Evolutionary conservation across 2,888 invertebrate genomes (phyloP).

Genomic region (Choreutis nemorana): DNA sequence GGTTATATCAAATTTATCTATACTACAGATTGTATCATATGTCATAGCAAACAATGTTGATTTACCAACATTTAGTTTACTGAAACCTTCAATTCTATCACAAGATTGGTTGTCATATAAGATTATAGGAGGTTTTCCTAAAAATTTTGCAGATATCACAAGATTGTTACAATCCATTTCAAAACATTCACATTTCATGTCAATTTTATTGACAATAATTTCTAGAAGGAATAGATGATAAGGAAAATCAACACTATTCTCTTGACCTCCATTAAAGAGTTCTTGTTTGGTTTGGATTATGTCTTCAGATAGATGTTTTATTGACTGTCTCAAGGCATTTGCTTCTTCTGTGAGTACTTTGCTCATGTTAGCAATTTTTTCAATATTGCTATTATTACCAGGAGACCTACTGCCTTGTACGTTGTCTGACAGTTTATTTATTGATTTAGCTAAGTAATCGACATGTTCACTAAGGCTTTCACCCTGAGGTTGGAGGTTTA

Average conservation of each 20-base stretch:
- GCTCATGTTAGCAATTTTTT: constrained; percentile 48
- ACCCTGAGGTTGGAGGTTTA: constrained; percentile 24
- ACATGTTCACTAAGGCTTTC: constrained; percentile 25
- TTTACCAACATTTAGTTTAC: constrained; percentile 46
- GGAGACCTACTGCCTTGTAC: constrained; percentile 19
- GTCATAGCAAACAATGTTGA: constrained; percentile 57
- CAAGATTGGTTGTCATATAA: constrained; percentile 46
- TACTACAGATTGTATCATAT: constrained; percentile 50
- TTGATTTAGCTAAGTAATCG: constrained; percentile 26
- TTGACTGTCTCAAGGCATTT: constrained; percentile 42
- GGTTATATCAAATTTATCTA: constrained; percentile 38
- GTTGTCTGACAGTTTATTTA: constrained; percentile 23
- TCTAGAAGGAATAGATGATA: constrained; percentile 54
- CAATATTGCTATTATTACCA: constrained; percentile 29
- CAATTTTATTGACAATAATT: constrained; percentile 52
- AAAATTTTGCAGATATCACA: constrained; percentile 43
- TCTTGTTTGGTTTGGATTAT: constrained; percentile 38
- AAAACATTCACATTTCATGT: constrained; percentile 60
- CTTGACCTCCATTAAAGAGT: constrained; percentile 17
- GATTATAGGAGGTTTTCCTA: constrained; percentile 45
- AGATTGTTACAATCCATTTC: constrained; percentile 49
- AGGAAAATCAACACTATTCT: constrained; percentile 40
- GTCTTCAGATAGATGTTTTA: constrained; percentile 39
- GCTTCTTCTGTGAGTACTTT: constrained; percentile 47
- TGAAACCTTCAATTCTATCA: constrained; percentile 40